A percentile compares a stretch with the other conserved stretches of the same genome.
These are phyloP conservation scores for Phrynocephalus vlangalii DNA, from an alignment of 2,797 vertebrate species.

Conservation along the genomic window DNA sequence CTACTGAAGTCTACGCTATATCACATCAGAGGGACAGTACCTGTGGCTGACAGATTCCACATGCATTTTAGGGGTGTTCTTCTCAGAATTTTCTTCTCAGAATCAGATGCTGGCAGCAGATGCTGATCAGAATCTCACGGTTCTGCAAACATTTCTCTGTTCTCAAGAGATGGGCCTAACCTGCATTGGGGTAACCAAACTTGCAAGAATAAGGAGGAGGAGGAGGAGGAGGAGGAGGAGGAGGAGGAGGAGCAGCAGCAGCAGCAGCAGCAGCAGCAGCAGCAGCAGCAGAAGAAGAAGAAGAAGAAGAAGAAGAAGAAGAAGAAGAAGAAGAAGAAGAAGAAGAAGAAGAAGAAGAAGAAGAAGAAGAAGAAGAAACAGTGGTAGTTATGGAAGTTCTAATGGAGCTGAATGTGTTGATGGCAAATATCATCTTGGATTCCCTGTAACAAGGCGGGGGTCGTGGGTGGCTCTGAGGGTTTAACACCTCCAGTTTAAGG, in stretches of 20 bases:
- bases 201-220: not conserved
- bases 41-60: not conserved
- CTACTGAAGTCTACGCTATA: not conserved
- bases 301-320: too few species aligned
- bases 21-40: not conserved
- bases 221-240: not conserved
- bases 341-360: not conserved
- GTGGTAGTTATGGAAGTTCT: not conserved
- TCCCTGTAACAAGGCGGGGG: not conserved
- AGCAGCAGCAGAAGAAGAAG: too few species aligned
- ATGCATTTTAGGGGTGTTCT: not conserved
- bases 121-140: not conserved
- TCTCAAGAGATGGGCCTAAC: not conserved
- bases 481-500: not conserved
- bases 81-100: not conserved
- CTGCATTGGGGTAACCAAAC: not conserved
- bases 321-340: too few species aligned
- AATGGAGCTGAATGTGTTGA: not conserved
- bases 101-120: not conserved
- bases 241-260: too few species aligned
- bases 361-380: not conserved
- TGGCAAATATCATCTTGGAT: not conserved
- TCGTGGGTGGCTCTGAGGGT: not conserved
- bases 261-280: too few species aligned
- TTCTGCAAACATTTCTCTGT: not conserved